A percentile compares a stretch with the other conserved stretches of the same genome.
phyloP scores from a whole-genome alignment of 2,888 invertebrate genomes.

The Onchidella celtica region DNA sequence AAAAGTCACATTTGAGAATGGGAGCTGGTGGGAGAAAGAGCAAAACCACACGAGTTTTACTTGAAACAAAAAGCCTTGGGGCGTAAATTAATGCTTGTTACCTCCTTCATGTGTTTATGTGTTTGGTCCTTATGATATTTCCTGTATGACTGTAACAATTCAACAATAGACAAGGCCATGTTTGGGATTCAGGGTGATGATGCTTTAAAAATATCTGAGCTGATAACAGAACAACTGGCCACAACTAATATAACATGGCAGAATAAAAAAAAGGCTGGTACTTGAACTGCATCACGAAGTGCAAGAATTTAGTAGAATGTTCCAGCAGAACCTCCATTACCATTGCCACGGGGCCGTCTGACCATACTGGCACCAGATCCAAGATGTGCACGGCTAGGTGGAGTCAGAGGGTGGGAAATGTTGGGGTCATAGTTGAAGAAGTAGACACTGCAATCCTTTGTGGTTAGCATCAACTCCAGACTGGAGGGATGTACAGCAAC shows the following conservation, averaged over 20 bases:
- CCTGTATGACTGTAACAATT: not conserved
- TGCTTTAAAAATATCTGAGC: not conserved
- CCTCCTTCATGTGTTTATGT: not conserved
- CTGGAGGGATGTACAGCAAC: conserved; percentile 88
- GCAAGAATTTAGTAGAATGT: conserved; percentile 2
- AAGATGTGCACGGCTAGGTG: not conserved
- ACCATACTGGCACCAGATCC: not conserved
- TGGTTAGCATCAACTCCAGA: conserved; percentile 90
- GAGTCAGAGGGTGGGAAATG: conserved; percentile 9
- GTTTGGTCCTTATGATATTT: not conserved
- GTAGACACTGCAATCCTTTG: conserved; percentile 99
- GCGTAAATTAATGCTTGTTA: not conserved
- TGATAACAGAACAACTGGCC: not conserved
- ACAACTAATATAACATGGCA: not conserved
- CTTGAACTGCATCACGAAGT: no score
- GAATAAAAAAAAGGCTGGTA: not conserved
- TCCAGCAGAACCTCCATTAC: not conserved
- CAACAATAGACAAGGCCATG: not conserved
- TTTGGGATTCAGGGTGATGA: not conserved
- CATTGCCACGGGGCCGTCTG: conserved; percentile 10
- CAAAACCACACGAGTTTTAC: no score
- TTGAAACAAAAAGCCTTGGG: not conserved
- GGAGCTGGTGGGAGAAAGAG: no score
- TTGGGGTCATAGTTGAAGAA: conserved; percentile 91
- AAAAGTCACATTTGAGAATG: no score